These are phyloP conservation scores for Pseudochromis fuscus DNA, from an alignment of 2,797 vertebrate species.

Conservation along the genomic window DNA sequence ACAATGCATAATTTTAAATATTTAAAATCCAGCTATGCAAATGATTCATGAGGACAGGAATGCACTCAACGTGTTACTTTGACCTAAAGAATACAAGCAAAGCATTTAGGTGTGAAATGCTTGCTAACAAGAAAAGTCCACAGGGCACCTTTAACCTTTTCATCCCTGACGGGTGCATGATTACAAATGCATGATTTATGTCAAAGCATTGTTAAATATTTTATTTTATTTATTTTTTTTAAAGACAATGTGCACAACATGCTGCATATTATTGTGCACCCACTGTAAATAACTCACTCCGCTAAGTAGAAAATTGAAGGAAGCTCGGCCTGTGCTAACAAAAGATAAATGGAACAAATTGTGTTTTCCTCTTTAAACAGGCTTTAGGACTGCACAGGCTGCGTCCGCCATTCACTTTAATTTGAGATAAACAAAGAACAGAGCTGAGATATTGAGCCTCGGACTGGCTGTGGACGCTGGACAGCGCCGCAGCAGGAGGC, in stretches of 20 bases:
- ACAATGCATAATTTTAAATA: background rate
- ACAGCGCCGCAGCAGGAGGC: constrained; percentile 69
- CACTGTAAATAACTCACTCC: constrained; percentile 3
- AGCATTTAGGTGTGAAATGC: background rate
- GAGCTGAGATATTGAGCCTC: constrained; percentile 65
- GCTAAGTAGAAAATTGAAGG: constrained; percentile 1
- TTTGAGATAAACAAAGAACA: constrained; percentile 67
- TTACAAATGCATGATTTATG: constrained; percentile 27
- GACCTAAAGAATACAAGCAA: constrained; percentile 1
- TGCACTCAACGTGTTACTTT: background rate
- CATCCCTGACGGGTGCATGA: constrained; percentile 18
- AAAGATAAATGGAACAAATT: constrained; percentile 31
- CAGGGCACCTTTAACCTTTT: constrained; percentile 18
- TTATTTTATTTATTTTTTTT: background rate
- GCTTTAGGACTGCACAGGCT: constrained; percentile 48
- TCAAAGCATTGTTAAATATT: constrained; percentile 13
- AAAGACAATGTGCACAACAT: background rate
- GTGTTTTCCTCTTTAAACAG: constrained; percentile 36
- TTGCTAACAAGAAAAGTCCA: constrained; percentile 17
- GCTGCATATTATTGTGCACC: background rate
- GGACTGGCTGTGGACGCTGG: constrained; percentile 69
- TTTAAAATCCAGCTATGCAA: background rate
- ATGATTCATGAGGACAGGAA: background rate
- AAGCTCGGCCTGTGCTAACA: constrained; percentile 14
- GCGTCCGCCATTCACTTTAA: constrained; percentile 46